Evolutionary conservation across 2,113 vertebrate genomes (phyloP).

Genomic region (Cebus imitator): DNA sequence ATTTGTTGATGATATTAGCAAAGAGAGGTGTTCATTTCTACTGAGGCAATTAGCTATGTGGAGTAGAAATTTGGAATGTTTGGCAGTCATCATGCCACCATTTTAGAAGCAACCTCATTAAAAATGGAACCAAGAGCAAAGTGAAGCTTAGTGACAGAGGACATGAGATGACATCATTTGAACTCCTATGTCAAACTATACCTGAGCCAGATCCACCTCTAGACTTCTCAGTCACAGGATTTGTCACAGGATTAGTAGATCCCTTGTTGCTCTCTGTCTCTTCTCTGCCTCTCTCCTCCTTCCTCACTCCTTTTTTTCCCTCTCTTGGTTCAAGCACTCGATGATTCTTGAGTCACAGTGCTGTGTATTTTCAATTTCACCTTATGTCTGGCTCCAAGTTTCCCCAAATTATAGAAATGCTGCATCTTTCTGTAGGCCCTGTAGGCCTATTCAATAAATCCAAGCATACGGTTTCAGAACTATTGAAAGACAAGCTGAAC

Average conservation of each 20-base stretch:
- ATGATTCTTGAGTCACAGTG: not conserved
- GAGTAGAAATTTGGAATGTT: not conserved
- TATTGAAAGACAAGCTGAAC: not conserved
- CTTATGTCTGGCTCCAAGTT: not conserved
- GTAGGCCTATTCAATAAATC: not conserved
- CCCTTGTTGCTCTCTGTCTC: not conserved
- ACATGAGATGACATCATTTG: not conserved
- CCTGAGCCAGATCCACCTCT: not conserved
- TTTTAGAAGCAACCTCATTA: not conserved
- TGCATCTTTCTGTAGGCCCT: not conserved
- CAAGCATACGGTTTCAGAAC: not conserved
- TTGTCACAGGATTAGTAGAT: not conserved
- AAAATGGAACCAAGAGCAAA: not conserved
- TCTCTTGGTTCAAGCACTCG: not conserved
- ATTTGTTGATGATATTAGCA: not conserved
- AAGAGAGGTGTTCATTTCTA: not conserved
- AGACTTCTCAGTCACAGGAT: not conserved
- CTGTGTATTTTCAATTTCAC: not conserved
- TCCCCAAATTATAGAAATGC: not conserved
- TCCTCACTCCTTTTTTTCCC: not conserved
- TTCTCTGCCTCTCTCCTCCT: not conserved
- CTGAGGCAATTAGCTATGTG: not conserved
- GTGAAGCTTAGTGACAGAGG: not conserved
- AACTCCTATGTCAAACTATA: not conserved
- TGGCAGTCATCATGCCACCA: not conserved